A percentile compares a stretch with the other conserved stretches of the same genome.
Conservation (phyloP, 2,797 vertebrate genomes). For the Leuciscus waleckii region DNA sequence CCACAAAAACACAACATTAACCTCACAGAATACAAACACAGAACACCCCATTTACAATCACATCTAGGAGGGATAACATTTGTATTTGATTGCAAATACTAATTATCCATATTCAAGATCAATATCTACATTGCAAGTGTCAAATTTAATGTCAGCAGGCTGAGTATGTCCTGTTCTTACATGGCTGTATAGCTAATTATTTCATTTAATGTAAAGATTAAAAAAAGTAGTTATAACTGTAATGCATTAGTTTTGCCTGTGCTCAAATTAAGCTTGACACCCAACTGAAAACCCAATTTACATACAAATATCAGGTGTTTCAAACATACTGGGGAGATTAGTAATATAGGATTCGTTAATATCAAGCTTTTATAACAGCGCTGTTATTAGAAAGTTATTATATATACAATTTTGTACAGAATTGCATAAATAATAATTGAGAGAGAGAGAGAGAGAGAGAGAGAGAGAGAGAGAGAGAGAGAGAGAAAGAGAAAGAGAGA, state of each 20-base stretch:
- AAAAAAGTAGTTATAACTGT: not conserved
- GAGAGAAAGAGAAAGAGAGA: no score
- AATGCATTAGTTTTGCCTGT: not conserved
- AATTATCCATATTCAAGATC: not conserved
- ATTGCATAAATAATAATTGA: conserved; percentile 7
- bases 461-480: no score
- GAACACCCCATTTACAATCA: not conserved
- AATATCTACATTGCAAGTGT: conserved; percentile 3
- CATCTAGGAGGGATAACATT: not conserved
- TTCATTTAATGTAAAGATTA: not conserved
- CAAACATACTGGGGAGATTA: not conserved
- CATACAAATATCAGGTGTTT: not conserved
- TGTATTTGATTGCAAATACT: not conserved
- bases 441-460: no score
- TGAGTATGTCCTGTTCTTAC: not conserved
- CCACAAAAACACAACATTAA: conserved; percentile 33
- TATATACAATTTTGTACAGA: not conserved
- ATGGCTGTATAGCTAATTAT: not conserved
- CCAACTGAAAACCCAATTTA: not conserved
- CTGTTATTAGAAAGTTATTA: conserved; percentile 18
- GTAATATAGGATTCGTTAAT: not conserved
- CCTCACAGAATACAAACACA: conserved; percentile 14
- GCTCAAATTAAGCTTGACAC: conserved; percentile 26
- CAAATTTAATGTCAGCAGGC: conserved; percentile 4
- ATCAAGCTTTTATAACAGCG: conserved; percentile 4